Evolutionary conservation across 2,113 vertebrate species (phyloP), one percentile per base, ranked within the genome.

Genomic region (Plecturocebus donacophilus): DNA sequence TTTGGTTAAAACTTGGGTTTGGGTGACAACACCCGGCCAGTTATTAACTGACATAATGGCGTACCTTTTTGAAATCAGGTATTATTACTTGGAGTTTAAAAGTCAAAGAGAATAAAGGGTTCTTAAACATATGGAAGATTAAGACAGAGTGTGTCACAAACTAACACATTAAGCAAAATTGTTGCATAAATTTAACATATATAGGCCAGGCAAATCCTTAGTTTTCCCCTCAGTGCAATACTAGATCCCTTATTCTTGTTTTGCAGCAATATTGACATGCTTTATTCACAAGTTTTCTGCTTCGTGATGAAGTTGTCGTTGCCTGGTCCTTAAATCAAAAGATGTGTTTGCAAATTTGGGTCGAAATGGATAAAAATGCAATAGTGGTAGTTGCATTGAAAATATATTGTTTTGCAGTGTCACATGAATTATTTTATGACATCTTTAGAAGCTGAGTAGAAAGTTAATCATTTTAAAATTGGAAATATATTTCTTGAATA

Each of bases 221-320:
- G 21, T 61, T 93, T 90, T 91, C 92, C 38, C 49, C 0, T 49
- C 80, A 91, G 19, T 70, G 16, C 20, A 73, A 13, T 71, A 66
- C 14, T 58, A 42, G 54, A 52, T 40, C 11, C 47, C 23, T 52
- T 35, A 64, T 87, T 90, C 10, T 64, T 91, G 9, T 82, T 90
- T 92, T 90, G 66, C 52, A 64, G 47, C 58, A 75, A 3, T 90
- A 47, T 25, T 89, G 47, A n/a, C 38, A 49, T 80, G 14, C 56
- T 94, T 97, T 45, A 58, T 64, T 87, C 93, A 83, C 23, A 80
- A 6, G 30, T 80, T 95, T 95, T 96, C 61, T 82, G 49, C 35
- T 90, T 25, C 79, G 4, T 80, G 68, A 90, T 92, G 14, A 82
- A 42, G 42, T 93, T 81, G 11, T 49, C 13, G 23, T 13, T 71